Base-by-base conservation (phyloP, 2,888 invertebrate species). In the Agrochola litura region DNA sequence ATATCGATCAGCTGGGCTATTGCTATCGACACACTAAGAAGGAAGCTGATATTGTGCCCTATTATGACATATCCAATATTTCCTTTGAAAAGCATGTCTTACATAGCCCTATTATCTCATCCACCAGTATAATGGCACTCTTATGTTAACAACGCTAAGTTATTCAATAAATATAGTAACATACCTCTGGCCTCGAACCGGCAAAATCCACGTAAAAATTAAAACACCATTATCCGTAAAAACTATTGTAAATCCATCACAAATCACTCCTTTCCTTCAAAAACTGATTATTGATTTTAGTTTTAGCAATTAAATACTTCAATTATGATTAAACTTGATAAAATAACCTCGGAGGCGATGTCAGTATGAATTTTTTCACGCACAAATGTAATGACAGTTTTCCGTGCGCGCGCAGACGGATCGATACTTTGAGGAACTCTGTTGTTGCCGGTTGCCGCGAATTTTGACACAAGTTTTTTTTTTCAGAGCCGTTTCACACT, bases 361-460 rank as follows among this genome's bases (percentile, higher is more conserved):
- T 80, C 91, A 91, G 85, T 79, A 86, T 86, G 89, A 90, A 88
- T 93, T 94, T 93, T 93, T 93, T 94, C 92, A 91, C 90, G 82
- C 89, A 91, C 83, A 86, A 86, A 87, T 85, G 79, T 92, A 93
- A 92, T 94, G 93, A 88, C 85, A 89, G 71, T 86, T 88, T 61
- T 41, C 54, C 56, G 64, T 95, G 96, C 96, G 96, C 96, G 96
- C 96, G 96, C 96, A 96, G 19, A 56, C 22, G 74, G 91, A 94
- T 96, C 95, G 91, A 95, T 96, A 92, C 64, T 54, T 69, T 37
- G 66, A 58, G n/a, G 71, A 77, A 75, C 69, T 83, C 67, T 64
- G 75, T 70, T 68, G 68, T 70, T 68, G 68, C 12, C 73, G 76
- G 56, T 81, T 67, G 70, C 76, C 84, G 84, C 88, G 77, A 78